Evolutionary conservation across 2,113 vertebrate species (phyloP), one percentile per base, ranked within the genome.

Genomic region (Mugil cephalus): DNA sequence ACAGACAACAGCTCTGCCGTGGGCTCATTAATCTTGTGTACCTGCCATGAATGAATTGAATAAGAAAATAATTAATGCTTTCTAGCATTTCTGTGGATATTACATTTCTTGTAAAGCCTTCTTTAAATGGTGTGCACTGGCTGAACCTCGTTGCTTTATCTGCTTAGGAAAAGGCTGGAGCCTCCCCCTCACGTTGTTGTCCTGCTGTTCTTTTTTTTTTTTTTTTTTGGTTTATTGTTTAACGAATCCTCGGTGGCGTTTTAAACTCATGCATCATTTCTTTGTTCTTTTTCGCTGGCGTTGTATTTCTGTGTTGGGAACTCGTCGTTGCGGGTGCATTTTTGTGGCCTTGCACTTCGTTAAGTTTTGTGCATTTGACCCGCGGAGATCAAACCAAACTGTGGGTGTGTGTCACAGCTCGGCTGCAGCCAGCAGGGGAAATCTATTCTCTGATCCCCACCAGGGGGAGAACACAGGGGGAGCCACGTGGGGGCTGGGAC

Each of bases 381-480:
- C 53, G 55, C 79, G 59, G 70, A 48, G 70, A 83, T 87, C 73
- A 88, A 80, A 80, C 68, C 52, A 10, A 76, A 50, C 43, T 35
- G 69, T 66, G 74, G 38, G 65, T 69, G 40, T 55, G 66, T 69
- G 70, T 69, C 66, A 52, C 14, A 43, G 54, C 69, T 30, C 56
- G 6, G 12, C 51, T 52, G 50, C 43, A 43, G 13, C 56, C 72
- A 76, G 24, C 48, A 30, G 63, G 67, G 19, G 24, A 54, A 62
- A 53, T 67, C 47, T 75, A 10, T 64, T 82, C 75, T 75, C 42
- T 72, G 14, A 59, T 61, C 36, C 78, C 18, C 65, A 68, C 39
- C 45, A 55, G 66, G 48, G 43, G 77, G 70, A 62, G 30, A 73
- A 67, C 74, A 51, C 63, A n/a, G 70, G 66, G 47, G 48, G 34